phyloP scores from a whole-genome alignment of 2,113 vertebrate species.

The Stigmatopora nigra region DNA sequence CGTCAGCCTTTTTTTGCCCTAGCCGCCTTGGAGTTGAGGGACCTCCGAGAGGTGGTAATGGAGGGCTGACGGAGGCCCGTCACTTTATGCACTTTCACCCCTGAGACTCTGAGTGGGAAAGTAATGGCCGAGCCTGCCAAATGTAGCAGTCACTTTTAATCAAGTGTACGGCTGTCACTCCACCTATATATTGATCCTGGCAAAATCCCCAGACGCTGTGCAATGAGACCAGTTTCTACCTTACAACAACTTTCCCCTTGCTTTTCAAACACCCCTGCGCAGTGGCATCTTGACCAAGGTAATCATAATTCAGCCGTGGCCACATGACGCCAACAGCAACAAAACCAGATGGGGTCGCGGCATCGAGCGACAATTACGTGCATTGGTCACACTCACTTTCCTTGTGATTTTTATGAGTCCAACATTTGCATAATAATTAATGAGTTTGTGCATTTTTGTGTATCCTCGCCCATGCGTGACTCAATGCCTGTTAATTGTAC shows the following conservation, averaged over 20 bases:
- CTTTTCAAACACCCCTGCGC: slow-evolving; percentile 63
- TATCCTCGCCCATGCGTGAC: slow-evolving; percentile 8
- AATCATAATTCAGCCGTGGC: slow-evolving; percentile 57
- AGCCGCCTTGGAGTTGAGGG: slow-evolving; percentile 57
- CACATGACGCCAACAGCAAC: slow-evolving; percentile 31
- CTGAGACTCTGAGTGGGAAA: slow-evolving; percentile 66
- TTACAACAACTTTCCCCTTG: slow-evolving; percentile 57
- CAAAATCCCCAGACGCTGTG: slow-evolving; percentile 54
- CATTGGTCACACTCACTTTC: slow-evolving; percentile 14
- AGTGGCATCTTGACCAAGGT: slow-evolving; percentile 42
- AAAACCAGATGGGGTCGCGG: slow-evolving; percentile 44
- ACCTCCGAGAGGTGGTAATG: slow-evolving; percentile 69
- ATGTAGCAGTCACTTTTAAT: slow-evolving; percentile 80
- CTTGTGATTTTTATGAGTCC: slow-evolving; percentile 20
- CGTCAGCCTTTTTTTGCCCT: slow-evolving; percentile 54
- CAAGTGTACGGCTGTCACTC: slow-evolving; percentile 70
- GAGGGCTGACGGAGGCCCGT: slow-evolving; percentile 68
- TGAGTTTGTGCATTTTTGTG: slow-evolving; percentile 15
- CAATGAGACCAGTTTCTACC: slow-evolving; percentile 53
- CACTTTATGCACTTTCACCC: slow-evolving; percentile 70
- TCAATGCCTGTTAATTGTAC: slow-evolving; percentile 24
- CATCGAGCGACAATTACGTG: slow-evolving; percentile 11
- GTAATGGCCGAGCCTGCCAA: slow-evolving; percentile 71
- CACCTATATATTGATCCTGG: slow-evolving; percentile 69
- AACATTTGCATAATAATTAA: slow-evolving; percentile 27